phyloP scores from a whole-genome alignment of 2,888 invertebrate genomes.

The Cosmia trapezina region DNA sequence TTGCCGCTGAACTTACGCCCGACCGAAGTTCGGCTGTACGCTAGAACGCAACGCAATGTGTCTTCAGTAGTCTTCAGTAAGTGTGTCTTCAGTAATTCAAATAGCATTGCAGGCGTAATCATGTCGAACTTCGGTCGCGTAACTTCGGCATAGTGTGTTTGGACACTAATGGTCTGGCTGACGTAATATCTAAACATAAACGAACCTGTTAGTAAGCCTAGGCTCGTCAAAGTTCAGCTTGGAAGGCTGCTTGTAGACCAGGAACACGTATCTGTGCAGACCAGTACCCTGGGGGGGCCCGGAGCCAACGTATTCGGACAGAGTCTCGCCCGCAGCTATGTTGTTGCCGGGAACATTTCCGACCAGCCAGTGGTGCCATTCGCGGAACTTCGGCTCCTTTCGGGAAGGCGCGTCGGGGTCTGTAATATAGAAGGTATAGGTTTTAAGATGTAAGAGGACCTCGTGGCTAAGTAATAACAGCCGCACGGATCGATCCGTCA shows the following conservation, averaged over 20 bases:
- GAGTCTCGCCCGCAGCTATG: slow-evolving; percentile 92
- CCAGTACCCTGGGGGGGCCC: slow-evolving; percentile 95
- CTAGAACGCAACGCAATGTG: too few species aligned
- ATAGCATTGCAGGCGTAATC: too few species aligned
- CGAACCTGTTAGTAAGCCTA: slow-evolving; percentile 87
- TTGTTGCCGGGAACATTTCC: slow-evolving; percentile 93
- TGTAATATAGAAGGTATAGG: slow-evolving; percentile 61
- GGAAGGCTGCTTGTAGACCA: slow-evolving; percentile 93
- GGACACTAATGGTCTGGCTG: too few species aligned
- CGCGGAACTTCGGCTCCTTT: slow-evolving; percentile 94
- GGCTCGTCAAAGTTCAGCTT: slow-evolving; percentile 90
- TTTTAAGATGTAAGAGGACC: background rate
- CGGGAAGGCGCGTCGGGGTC: slow-evolving; percentile 98
- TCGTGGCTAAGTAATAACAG: too few species aligned
- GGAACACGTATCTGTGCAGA: slow-evolving; percentile 94
- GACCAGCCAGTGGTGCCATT: slow-evolving; percentile 98
- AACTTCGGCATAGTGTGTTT: too few species aligned
- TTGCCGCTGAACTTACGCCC: too few species aligned
- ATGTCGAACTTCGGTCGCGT: too few species aligned
- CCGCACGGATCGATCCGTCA: too few species aligned
- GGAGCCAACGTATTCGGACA: slow-evolving; percentile 95
- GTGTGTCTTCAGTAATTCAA: too few species aligned
- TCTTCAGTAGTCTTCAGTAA: too few species aligned
- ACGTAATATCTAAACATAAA: background rate
- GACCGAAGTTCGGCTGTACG: too few species aligned